phyloP scores from a whole-genome alignment of 2,888 invertebrate species.

The Bugulina stolonifera region DNA sequence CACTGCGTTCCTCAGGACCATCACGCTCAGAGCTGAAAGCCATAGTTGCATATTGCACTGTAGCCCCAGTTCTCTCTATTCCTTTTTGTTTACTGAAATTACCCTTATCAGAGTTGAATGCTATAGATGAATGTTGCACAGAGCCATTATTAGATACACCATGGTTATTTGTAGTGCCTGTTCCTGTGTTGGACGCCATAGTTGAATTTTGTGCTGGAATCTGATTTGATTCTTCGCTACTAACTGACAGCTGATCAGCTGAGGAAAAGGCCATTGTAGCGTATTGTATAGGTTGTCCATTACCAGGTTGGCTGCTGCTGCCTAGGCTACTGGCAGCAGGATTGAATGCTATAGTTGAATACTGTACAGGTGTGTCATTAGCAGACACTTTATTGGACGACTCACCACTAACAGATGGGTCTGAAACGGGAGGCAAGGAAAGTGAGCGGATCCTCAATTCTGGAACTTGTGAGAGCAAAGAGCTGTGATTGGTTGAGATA shows the following conservation, averaged over 20 bases:
- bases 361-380: background rate
- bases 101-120: too few species aligned
- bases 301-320: background rate
- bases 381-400: too few species aligned
- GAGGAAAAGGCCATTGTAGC: constrained; percentile 14
- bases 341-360: background rate
- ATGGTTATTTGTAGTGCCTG: background rate
- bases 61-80: background rate
- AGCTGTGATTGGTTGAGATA: background rate
- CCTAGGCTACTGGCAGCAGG: too few species aligned
- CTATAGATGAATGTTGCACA: background rate
- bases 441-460: background rate
- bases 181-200: background rate
- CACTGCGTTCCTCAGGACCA: background rate
- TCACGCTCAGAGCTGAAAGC: background rate
- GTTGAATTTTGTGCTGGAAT: background rate
- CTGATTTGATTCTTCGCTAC: too few species aligned
- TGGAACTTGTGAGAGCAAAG: background rate
- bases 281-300: background rate
- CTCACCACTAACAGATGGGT: background rate
- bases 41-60: constrained; percentile 21
- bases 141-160: background rate
- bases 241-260: too few species aligned
- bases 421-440: background rate
- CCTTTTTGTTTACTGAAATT: background rate